Evolutionary conservation across 2,113 vertebrate genomes (phyloP), one percentile per base, ranked within the genome.

Genomic region (Pituophis catenifer): DNA sequence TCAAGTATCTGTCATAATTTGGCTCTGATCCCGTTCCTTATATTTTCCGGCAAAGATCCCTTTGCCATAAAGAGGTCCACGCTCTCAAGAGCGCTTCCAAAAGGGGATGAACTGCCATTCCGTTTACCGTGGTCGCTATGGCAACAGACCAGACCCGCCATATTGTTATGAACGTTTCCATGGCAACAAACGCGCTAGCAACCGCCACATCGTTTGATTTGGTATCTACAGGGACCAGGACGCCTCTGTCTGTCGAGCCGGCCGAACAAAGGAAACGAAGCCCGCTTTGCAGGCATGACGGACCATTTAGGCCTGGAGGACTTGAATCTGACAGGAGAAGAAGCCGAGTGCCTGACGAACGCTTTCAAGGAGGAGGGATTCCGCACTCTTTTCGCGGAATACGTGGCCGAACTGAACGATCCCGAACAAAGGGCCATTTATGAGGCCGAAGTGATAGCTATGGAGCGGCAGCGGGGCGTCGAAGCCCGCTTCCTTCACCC

Each of bases 361-460:
- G 99, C 99, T 21, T 98, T 99, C 85, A 98, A 98, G 94, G 98
- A 99, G 75, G 94, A 98, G 1, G 97, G 96, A 4, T 99, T 99
- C 96, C 97, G 96, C 15, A 94, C 88, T 52, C 95, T 99, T 91
- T 96, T 99, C 92, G 93, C 91, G 0, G 98, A 99, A 2, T 99
- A 98, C 91, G 98, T 97, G 0, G 93, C 98, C 13, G 99, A 99
- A 91, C 95, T 99, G 81, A 95, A 97, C 0, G 97, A 98, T 91
- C 99, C 99, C 0, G 98, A 98, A 65, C 99, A 98, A 94, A 97
- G 97, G 58, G 97, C 96, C 38, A 96, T 92, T 6, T 99, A 99
- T 62, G 99, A 99, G 89, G 97, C 97, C 62, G 99, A 99, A 93
- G 98, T 99, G 91, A 94, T 94, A 3, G 97, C 97, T 8, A 90